These are phyloP conservation scores for Volucella inflata DNA, from an alignment of 2,888 invertebrate genomes.

Conservation along the genomic window DNA sequence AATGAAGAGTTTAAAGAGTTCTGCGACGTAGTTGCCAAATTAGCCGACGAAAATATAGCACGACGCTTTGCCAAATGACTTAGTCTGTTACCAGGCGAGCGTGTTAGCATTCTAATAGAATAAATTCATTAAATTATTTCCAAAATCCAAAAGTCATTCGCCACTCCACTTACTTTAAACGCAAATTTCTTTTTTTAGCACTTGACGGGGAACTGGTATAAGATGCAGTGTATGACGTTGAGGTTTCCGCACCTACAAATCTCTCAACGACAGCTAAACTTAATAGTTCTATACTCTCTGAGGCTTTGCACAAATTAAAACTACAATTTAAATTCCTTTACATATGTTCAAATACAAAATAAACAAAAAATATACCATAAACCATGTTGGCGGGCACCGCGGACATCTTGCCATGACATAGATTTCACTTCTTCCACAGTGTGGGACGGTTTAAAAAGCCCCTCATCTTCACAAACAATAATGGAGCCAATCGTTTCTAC, in stretches of 20 bases:
- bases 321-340: constrained; percentile 83
- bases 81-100: constrained; percentile 90
- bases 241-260: constrained; percentile 90
- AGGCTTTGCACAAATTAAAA: constrained; percentile 88
- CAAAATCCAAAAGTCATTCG: not conserved
- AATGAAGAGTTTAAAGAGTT: constrained; percentile 78
- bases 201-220: constrained; percentile 85
- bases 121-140: not conserved
- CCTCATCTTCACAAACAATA: constrained; percentile 57
- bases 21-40: constrained; percentile 85
- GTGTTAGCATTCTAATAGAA: constrained; percentile 81
- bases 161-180: constrained; percentile 84
- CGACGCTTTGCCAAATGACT: constrained; percentile 91
- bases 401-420: constrained; percentile 86
- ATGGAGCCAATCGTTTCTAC: constrained; percentile 37
- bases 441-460: constrained; percentile 81
- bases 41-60: constrained; percentile 90
- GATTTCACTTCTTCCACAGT: constrained; percentile 79
- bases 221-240: constrained; percentile 86
- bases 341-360: not conserved
- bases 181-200: constrained; percentile 86
- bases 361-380: constrained; percentile 86
- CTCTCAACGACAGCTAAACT: constrained; percentile 88
- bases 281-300: constrained; percentile 89
- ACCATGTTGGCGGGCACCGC: constrained; percentile 88